These are phyloP conservation scores for Electrophaes corylata DNA, from an alignment of 2,888 invertebrate genomes.

Conservation along the genomic window DNA sequence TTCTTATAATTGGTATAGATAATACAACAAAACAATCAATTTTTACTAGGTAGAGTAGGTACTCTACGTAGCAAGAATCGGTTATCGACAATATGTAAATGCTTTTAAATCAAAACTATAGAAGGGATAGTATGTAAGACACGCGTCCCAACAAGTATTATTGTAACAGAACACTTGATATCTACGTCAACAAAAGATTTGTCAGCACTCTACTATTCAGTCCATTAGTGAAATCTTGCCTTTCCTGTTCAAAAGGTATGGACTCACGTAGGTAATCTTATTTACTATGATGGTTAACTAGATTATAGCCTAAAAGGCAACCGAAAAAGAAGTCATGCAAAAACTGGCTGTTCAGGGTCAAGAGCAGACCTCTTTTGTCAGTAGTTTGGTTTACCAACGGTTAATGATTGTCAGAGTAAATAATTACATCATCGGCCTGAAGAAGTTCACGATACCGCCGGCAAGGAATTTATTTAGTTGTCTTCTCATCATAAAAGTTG, in stretches of 20 bases:
- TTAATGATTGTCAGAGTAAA: not conserved
- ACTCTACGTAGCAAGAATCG: too few species aligned
- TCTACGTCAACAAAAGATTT: slow-evolving; percentile 8
- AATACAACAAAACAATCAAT: too few species aligned
- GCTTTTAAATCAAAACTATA: too few species aligned
- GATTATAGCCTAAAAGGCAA: slow-evolving; percentile 15
- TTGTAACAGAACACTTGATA: not conserved
- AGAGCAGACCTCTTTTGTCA: not conserved
- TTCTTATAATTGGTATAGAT: too few species aligned
- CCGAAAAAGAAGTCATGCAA: slow-evolving; percentile 9
- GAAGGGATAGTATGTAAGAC: too few species aligned
- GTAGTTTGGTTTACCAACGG: not conserved
- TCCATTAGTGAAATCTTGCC: slow-evolving; percentile 15
- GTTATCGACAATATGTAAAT: too few species aligned
- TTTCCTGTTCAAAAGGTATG: slow-evolving; percentile 9
- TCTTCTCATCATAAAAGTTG: too few species aligned
- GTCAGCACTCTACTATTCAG: slow-evolving; percentile 14
- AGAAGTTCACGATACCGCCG: too few species aligned
- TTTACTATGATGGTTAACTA: slow-evolving; percentile 13
- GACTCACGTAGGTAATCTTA: slow-evolving; percentile 14
- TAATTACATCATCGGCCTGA: too few species aligned
- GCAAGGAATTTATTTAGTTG: too few species aligned
- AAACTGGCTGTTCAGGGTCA: slow-evolving; percentile 8
- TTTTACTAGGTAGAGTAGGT: too few species aligned
- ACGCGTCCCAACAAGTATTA: not conserved